Evolutionary conservation across 2,113 vertebrate species (phyloP).

Genomic region (Campylomormyrus numenius): DNA sequence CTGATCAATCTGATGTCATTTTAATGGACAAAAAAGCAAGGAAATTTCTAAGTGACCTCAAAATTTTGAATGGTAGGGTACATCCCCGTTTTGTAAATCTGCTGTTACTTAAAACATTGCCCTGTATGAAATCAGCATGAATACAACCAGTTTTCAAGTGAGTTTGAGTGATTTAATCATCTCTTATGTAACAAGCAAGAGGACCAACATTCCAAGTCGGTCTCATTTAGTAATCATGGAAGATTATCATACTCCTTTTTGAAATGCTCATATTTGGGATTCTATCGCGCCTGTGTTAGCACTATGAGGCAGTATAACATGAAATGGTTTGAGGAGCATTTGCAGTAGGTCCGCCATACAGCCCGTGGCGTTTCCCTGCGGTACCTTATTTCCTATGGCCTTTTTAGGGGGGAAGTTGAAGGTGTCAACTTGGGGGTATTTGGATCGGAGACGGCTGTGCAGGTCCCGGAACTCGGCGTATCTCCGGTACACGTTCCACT

Average conservation of each 20-base stretch:
- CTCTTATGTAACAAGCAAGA: background rate
- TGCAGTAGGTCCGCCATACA: background rate
- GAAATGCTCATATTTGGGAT: background rate
- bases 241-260: background rate
- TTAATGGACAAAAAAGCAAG: no score
- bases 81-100: background rate
- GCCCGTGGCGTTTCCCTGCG: no score
- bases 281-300: background rate
- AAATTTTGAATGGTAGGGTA: no score
- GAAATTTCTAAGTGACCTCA: no score
- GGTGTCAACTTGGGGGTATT: conserved; percentile 80
- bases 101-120: background rate
- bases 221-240: background rate
- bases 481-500: conserved; percentile 95
- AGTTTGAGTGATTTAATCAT: background rate
- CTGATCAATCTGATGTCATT: no score
- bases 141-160: background rate
- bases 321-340: background rate
- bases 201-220: background rate
- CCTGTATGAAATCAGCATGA: background rate
- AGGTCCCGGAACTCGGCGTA: conserved; percentile 86
- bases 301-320: background rate
- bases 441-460: conserved; percentile 76
- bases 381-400: conserved; percentile 97
- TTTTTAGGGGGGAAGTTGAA: conserved; percentile 95